Conservation (phyloP, 1,140 invertebrate species). For the Tyrophagus putrescentiae region DNA sequence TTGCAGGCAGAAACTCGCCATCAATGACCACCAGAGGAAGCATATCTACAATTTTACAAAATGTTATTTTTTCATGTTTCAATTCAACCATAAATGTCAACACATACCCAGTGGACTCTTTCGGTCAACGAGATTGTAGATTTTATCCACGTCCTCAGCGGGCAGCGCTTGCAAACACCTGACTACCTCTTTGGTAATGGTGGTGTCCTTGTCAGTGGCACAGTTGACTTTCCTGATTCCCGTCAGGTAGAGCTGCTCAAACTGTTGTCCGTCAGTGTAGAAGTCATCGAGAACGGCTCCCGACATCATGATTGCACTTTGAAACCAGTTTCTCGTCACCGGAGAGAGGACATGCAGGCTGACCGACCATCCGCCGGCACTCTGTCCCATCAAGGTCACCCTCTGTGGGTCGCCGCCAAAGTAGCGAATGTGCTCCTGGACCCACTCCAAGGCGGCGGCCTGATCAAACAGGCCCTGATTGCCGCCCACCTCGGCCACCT, state of each 20-base stretch:
- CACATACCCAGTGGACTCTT: not conserved
- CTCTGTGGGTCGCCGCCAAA: slow-evolving; percentile 90
- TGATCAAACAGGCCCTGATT: slow-evolving; percentile 90
- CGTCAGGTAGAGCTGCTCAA: not conserved
- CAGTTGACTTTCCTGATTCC: not conserved
- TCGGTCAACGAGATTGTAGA: not conserved
- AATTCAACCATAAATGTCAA: not conserved
- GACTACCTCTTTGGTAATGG: not conserved
- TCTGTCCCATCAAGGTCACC: slow-evolving; percentile 88
- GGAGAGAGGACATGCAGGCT: slow-evolving; percentile 74
- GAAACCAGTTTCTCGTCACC: slow-evolving; percentile 64
- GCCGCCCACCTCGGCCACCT: slow-evolving; percentile 61
- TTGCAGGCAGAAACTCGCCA: slow-evolving; percentile 71
- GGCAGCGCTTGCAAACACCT: not conserved
- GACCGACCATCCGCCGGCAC: slow-evolving; percentile 85
- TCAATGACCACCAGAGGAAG: slow-evolving; percentile 86
- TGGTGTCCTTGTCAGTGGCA: not conserved
- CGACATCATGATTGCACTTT: slow-evolving; percentile 44
- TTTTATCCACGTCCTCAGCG: not conserved
- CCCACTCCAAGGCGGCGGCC: slow-evolving; percentile 79
- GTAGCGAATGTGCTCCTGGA: slow-evolving; percentile 73
- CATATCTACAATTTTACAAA: slow-evolving; percentile 49
- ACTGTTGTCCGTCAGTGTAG: not conserved
- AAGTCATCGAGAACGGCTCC: slow-evolving; percentile 32
- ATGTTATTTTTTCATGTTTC: too few species aligned